Percentiles rank a stretch among this genome's conserved stretches.
Conservation (phyloP, 1,140 invertebrate species). For the Pseudomyrmex flavicornis region DNA sequence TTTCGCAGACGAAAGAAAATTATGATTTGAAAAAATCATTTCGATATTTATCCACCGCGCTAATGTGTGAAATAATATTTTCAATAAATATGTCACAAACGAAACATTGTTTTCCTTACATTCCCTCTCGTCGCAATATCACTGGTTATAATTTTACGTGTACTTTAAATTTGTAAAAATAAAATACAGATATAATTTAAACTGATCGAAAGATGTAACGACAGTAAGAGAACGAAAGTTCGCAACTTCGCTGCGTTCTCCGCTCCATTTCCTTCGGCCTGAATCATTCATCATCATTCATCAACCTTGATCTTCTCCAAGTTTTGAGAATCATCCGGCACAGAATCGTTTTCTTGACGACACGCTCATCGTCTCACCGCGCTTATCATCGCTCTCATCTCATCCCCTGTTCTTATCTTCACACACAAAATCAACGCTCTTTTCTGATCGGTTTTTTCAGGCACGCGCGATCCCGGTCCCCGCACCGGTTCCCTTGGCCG, state of each 20-base stretch:
- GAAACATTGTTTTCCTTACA: constrained; percentile 24
- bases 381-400: constrained; percentile 1
- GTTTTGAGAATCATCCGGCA: constrained; percentile 10
- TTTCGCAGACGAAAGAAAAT: constrained; percentile 18
- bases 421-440: constrained; percentile 42
- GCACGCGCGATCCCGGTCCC: constrained; percentile 81
- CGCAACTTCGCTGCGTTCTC: constrained; percentile 16
- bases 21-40: neutral
- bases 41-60: neutral
- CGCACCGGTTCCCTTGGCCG: constrained; percentile 77
- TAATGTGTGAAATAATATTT: constrained; percentile 41
- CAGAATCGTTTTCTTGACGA: neutral
- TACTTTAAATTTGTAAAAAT: neutral
- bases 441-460: constrained; percentile 79
- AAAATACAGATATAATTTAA: neutral
- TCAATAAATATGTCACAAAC: constrained; percentile 32
- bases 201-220: too few species aligned
- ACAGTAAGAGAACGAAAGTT: too few species aligned
- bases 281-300: constrained; percentile 22
- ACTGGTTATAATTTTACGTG: constrained; percentile 48
- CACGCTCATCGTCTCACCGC: neutral
- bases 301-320: constrained; percentile 1
- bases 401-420: neutral
- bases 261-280: neutral
- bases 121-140: neutral